phyloP scores from a whole-genome alignment of 2,888 invertebrate species.

The Notocelia uddmanniana region DNA sequence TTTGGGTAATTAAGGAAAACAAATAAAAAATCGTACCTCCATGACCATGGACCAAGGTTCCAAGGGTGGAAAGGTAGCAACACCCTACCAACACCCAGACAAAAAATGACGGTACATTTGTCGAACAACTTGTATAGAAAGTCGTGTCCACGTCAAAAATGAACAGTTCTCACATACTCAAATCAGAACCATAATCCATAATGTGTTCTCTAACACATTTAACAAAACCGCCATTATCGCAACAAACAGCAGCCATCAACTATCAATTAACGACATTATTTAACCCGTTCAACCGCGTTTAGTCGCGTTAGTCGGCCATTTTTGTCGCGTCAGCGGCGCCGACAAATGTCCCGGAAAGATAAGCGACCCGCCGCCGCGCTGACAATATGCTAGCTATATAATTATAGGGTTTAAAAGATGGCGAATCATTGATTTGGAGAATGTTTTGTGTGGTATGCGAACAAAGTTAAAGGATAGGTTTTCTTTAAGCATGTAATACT shows the following conservation, averaged over 20 bases:
- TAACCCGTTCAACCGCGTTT: slow-evolving; percentile 32
- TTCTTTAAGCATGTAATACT: too few species aligned
- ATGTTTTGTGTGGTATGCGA: slow-evolving; percentile 12
- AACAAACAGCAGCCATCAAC: slow-evolving; percentile 34
- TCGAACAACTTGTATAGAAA: too few species aligned
- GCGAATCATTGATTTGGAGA: slow-evolving; percentile 33
- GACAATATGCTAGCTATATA: slow-evolving; percentile 45
- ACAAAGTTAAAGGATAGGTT: slow-evolving; percentile 1
- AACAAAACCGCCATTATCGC: not conserved
- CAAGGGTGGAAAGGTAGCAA: too few species aligned
- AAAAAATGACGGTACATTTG: too few species aligned
- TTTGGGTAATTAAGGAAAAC: too few species aligned
- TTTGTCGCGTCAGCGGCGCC: slow-evolving; percentile 64
- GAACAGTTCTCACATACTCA: too few species aligned
- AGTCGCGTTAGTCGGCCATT: slow-evolving; percentile 52
- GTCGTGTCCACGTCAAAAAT: too few species aligned
- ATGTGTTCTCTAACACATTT: not conserved
- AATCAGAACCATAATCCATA: too few species aligned
- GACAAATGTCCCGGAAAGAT: slow-evolving; percentile 71
- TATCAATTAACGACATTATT: slow-evolving; percentile 42
- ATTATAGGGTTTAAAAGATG: slow-evolving; percentile 41
- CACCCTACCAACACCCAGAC: too few species aligned
- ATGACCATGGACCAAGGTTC: too few species aligned
- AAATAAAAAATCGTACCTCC: too few species aligned
- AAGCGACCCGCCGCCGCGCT: slow-evolving; percentile 49